Percentiles rank a stretch among this genome's conserved stretches.
These are phyloP conservation scores for Eubucco bourcierii DNA, from an alignment of 2,113 vertebrate species.

Conservation along the genomic window DNA sequence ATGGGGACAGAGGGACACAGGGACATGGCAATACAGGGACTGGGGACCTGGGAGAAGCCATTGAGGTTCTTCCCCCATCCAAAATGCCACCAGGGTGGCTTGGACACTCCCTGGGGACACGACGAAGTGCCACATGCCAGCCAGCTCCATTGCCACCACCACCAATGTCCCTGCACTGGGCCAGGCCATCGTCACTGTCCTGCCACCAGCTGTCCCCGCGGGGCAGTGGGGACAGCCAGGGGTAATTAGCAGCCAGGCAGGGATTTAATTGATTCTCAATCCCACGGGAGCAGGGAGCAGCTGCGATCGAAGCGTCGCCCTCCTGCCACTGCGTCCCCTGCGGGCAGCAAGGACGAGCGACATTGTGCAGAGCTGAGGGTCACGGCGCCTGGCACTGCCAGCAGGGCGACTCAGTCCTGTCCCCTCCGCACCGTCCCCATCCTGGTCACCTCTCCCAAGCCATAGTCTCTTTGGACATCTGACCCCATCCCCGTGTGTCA, in stretches of 20 bases:
- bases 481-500: neutral
- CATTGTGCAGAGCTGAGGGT: neutral
- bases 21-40: neutral
- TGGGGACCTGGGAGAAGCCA: neutral
- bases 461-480: neutral
- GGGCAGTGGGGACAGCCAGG: neutral
- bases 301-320: neutral
- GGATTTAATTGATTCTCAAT: slow-evolving; percentile 11
- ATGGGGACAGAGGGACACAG: neutral
- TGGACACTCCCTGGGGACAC: neutral
- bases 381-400: accelerated
- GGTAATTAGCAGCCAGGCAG: neutral
- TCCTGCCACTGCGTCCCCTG: neutral
- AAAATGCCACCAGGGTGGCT: accelerated
- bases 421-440: neutral
- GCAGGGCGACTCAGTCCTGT: accelerated
- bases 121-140: accelerated
- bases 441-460: accelerated
- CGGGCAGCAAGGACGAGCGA: neutral
- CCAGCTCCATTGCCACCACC: neutral
- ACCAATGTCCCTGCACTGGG: accelerated
- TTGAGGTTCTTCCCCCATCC: too few species aligned
- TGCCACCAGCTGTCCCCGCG: neutral
- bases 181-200: neutral
- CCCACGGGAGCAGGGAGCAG: neutral